phyloP scores from a whole-genome alignment of 2,113 vertebrate species.

The Salminus brasiliensis region DNA sequence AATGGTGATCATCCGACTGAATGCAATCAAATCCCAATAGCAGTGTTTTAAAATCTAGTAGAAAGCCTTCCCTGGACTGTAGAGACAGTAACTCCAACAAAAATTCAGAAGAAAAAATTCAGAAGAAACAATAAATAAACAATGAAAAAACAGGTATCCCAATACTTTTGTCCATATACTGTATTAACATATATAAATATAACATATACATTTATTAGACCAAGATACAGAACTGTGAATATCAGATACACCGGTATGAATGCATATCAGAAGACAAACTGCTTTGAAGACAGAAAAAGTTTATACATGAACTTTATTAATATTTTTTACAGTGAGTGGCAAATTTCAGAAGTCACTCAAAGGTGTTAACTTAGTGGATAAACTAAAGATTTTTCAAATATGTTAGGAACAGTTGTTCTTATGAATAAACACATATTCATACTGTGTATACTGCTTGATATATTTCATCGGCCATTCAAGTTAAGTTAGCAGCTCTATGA shows the following conservation, averaged over 20 bases:
- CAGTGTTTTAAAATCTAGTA: too few species aligned
- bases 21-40: too few species aligned
- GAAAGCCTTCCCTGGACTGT: too few species aligned
- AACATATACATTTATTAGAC: too few species aligned
- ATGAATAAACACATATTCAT: background rate
- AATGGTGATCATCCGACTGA: too few species aligned
- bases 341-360: constrained; percentile 20
- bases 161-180: too few species aligned
- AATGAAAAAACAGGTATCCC: too few species aligned
- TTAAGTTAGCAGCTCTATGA: background rate
- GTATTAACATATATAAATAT: too few species aligned
- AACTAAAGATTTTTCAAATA: background rate
- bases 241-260: background rate
- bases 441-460: background rate
- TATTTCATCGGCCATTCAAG: background rate
- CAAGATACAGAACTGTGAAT: background rate
- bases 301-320: constrained; percentile 35
- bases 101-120: too few species aligned
- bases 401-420: background rate
- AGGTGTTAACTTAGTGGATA: background rate
- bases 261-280: background rate
- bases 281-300: background rate
- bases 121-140: too few species aligned
- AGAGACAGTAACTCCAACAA: too few species aligned
- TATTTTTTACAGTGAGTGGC: constrained; percentile 28